phyloP scores from a whole-genome alignment of 2,797 vertebrate species.

The Neosilurus hyrtlii region DNA sequence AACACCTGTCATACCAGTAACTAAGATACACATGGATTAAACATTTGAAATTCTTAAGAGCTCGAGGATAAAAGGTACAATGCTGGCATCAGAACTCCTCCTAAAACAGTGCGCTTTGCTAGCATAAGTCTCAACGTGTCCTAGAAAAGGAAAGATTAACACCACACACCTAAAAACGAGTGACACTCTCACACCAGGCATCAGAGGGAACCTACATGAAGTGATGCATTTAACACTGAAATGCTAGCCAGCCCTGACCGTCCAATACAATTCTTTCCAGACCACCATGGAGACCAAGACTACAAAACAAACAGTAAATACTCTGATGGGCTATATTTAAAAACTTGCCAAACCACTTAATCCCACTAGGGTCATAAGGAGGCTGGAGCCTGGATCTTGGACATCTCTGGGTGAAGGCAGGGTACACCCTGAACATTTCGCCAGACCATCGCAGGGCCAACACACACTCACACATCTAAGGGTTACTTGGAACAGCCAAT shows the following conservation, averaged over 20 bases:
- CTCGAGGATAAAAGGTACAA: background rate
- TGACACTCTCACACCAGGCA: background rate
- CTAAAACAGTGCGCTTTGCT: background rate
- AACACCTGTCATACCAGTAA: background rate
- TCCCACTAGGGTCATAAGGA: too few relatives aligned
- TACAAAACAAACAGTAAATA: background rate
- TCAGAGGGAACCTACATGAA: background rate
- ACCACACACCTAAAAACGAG: background rate
- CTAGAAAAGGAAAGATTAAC: too few relatives aligned
- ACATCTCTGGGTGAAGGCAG: too few relatives aligned
- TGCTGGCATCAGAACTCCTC: background rate
- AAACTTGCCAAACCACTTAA: background rate
- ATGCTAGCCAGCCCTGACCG: background rate
- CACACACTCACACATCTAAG: too few relatives aligned
- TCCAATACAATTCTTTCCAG: background rate
- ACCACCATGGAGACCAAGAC: background rate
- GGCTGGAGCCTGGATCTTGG: too few relatives aligned
- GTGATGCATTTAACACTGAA: constrained; percentile 20
- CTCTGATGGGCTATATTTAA: background rate
- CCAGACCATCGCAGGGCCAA: too few relatives aligned
- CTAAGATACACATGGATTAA: background rate
- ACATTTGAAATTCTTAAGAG: background rate
- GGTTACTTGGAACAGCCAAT: too few relatives aligned
- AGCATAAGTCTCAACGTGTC: background rate
- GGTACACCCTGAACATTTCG: too few relatives aligned